Evolutionary conservation across 2,797 vertebrate species (phyloP).

Genomic region (Oreonectes daqikongensis): DNA sequence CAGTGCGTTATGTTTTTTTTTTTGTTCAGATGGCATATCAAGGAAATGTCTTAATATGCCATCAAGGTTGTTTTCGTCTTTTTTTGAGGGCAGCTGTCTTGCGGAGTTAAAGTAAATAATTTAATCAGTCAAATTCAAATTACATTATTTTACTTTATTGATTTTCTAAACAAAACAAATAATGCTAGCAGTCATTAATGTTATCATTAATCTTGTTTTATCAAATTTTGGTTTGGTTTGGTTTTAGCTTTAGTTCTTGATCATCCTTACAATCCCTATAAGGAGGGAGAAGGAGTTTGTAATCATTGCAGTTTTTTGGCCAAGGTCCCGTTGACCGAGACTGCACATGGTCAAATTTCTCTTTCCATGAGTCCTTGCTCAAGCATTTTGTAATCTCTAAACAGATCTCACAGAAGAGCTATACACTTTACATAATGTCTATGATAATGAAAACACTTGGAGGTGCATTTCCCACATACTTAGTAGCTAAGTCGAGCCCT

Average conservation of each 20-base stretch:
- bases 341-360: conserved; percentile 25
- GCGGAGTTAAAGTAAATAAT: neutral
- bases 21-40: too few relatives aligned
- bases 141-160: too few relatives aligned
- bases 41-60: neutral
- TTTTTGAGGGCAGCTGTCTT: neutral
- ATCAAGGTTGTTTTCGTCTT: too few relatives aligned
- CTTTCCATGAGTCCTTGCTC: conserved; percentile 12
- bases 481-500: conserved; percentile 1
- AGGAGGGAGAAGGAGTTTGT: too few relatives aligned
- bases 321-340: neutral
- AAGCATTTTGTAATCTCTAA: conserved; percentile 19
- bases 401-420: conserved; percentile 10
- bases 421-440: conserved; percentile 27
- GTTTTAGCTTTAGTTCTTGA: too few relatives aligned
- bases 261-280: too few relatives aligned
- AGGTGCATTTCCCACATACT: conserved; percentile 18
- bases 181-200: too few relatives aligned
- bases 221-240: too few relatives aligned
- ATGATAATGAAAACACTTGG: conserved; percentile 17
- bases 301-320: neutral
- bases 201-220: too few relatives aligned
- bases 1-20: neutral
- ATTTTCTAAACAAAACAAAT: too few relatives aligned
- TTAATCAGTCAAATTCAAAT: too few relatives aligned